Evolutionary conservation across 2,888 invertebrate species (phyloP).

Genomic region (Ormyrus nitidulus): DNA sequence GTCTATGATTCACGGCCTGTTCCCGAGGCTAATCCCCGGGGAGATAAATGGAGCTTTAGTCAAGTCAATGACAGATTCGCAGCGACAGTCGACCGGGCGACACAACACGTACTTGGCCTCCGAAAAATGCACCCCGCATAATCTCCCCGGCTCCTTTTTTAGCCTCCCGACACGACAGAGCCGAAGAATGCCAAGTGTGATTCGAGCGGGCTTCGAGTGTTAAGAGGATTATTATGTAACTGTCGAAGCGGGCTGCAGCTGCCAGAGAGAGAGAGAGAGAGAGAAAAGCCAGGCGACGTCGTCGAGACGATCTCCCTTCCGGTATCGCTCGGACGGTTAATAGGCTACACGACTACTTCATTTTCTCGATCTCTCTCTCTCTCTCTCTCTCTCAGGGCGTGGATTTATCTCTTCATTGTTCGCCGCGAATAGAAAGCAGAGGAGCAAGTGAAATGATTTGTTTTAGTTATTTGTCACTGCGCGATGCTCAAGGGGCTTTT

Average conservation of each 20-base stretch:
- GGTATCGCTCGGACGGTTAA: conserved; percentile 48
- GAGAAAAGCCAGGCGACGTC: neutral
- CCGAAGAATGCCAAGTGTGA: conserved; percentile 43
- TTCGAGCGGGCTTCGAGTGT: conserved; percentile 26
- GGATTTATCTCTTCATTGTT: conserved; percentile 56
- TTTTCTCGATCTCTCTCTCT: conserved; percentile 47
- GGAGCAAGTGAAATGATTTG: conserved; percentile 43
- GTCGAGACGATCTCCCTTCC: conserved; percentile 46
- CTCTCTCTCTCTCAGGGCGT: neutral
- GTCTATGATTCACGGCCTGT: conserved; percentile 31
- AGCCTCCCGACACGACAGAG: conserved; percentile 29
- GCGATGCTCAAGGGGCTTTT: conserved; percentile 5
- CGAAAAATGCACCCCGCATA: conserved; percentile 20
- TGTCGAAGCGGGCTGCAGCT: conserved; percentile 57
- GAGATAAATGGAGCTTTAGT: conserved; percentile 37
- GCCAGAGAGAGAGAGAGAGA: neutral
- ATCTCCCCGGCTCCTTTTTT: conserved; percentile 31
- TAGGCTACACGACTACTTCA: conserved; percentile 59
- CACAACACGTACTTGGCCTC: neutral
- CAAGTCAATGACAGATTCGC: conserved; percentile 52
- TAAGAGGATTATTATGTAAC: conserved; percentile 63
- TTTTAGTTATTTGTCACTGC: conserved; percentile 51
- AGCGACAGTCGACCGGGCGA: conserved; percentile 8
- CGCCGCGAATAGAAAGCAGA: conserved; percentile 3
- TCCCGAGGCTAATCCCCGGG: conserved; percentile 30